These are phyloP conservation scores for Drosophila nr. perissopoda DNA, from an alignment of 2,888 invertebrate species.

Conservation along the genomic window DNA sequence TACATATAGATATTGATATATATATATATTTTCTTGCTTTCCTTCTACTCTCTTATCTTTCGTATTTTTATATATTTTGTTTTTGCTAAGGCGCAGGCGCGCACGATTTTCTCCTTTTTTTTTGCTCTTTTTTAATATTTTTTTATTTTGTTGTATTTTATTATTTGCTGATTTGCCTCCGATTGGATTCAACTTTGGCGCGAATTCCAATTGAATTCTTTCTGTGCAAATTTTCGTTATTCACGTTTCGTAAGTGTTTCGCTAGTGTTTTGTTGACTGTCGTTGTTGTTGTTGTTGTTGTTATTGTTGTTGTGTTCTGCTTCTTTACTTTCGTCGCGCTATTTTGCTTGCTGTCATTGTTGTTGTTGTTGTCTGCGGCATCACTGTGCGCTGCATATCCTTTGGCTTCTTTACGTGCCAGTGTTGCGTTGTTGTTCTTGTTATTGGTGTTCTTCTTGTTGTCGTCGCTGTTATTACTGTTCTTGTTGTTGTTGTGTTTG, in stretches of 20 bases:
- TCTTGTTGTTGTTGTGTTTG: conserved; percentile 20
- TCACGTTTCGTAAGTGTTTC: conserved; percentile 62
- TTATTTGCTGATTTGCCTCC: conserved; percentile 13
- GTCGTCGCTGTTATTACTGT: conserved; percentile 12
- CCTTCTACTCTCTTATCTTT: conserved; percentile 3
- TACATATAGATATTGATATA: not conserved
- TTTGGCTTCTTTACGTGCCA: conserved; percentile 42
- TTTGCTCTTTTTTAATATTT: conserved; percentile 1
- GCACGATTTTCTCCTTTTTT: conserved; percentile 8
- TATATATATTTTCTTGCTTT: conserved; percentile 6
- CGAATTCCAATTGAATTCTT: conserved; percentile 15
- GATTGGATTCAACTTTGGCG: conserved; percentile 5
- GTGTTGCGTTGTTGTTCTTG: conserved; percentile 21
- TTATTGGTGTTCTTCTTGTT: conserved; percentile 4
- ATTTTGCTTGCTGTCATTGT: conserved; percentile 40
- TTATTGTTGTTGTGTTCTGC: conserved; percentile 17
- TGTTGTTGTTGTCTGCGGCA: conserved; percentile 42
- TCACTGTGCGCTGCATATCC: conserved; percentile 37
- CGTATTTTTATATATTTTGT: not conserved
- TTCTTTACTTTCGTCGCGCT: conserved; percentile 44
- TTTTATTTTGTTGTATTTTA: conserved; percentile 11
- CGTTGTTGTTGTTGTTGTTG: conserved; percentile 15
- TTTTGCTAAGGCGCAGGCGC: conserved; percentile 43
- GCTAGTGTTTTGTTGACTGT: conserved; percentile 10
- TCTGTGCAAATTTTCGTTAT: conserved; percentile 33